phyloP scores from a whole-genome alignment of 2,888 invertebrate species.

The Apotomis turbidana region DNA sequence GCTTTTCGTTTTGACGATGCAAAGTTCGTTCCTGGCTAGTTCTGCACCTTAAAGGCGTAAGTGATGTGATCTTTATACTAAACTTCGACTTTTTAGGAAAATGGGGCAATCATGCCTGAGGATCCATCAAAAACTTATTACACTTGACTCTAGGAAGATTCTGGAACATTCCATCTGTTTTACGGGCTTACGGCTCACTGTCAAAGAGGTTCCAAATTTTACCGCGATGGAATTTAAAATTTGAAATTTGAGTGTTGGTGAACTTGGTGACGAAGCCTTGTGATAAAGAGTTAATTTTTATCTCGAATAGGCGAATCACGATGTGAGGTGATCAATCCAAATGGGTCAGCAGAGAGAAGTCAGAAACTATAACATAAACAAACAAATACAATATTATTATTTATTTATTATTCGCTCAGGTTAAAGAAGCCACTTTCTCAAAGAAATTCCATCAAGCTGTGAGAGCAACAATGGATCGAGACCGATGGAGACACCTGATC shows the following conservation, averaged over 20 bases:
- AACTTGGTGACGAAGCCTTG: too few species aligned
- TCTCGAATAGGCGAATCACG: too few species aligned
- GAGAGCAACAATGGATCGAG: too few species aligned
- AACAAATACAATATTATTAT: too few species aligned
- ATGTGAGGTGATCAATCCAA: too few species aligned
- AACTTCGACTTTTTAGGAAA: background rate
- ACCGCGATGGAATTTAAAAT: constrained; percentile 24
- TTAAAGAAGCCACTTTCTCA: too few species aligned
- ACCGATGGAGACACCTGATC: too few species aligned
- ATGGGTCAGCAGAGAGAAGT: too few species aligned
- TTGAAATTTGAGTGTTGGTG: constrained; percentile 12
- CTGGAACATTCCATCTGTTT: constrained; percentile 20
- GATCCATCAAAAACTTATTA: constrained; percentile 40
- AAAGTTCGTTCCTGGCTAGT: background rate
- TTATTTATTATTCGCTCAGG: too few species aligned
- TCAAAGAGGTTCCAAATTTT: constrained; percentile 18
- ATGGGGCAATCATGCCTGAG: constrained; percentile 30
- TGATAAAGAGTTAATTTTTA: too few species aligned
- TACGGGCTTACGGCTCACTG: constrained; percentile 27
- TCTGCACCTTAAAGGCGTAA: background rate
- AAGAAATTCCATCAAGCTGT: too few species aligned
- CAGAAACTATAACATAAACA: too few species aligned
- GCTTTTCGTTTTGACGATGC: background rate
- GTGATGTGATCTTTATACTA: background rate
- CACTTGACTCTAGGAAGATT: constrained; percentile 13